Base-by-base conservation (phyloP, 2,113 vertebrate genomes). In the Lates calcarifer region DNA sequence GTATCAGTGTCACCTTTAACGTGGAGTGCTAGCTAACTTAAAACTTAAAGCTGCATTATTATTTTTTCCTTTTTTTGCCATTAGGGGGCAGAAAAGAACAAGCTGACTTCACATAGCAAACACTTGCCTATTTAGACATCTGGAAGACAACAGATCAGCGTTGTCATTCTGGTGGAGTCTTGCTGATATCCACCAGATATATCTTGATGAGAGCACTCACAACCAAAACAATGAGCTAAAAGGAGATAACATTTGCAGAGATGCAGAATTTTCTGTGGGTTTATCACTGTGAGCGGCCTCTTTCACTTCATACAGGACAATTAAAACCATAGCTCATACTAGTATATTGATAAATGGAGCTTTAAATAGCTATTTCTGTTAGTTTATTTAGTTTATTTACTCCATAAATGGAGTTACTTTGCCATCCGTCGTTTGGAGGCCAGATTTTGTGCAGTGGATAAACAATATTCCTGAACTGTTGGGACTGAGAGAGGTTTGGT, bases 401-500 rank as follows among this genome's bases (percentile, higher is more conserved):
- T n/a, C n/a, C n/a, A n/a, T 47, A 73, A 45, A n/a, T 20, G n/a
- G 7, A 41, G 18, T 55, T 17, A 6, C 12, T 31, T 18, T 33
- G 6, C 14, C 55, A 24, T 70, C 56, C 15, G 14, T 47, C 3
- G 58, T 39, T 47, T 51, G 2, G 8, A 24, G 60, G 33, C 43
- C 17, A 45, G 4, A 33, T 20, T 62, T 39, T 11, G 26, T 26
- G 20, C 6, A 20, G 43, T 57, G 2, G 71, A 58, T 62, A 33
- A 18, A 20, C 26, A 20, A 29, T 6, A 31, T 68, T 61, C 13
- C 55, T 43, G 29, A 39, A 24, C 49, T 55, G 56, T 5, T 10
- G 37, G 37, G 28, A n/a, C n/a, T n/a, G n/a, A 18, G 55, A 62
- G 55, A 53, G 60, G 55, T 67, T 18, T 63, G 74, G 63, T 65